These are phyloP conservation scores for Heliocidaris erythrogramma DNA, from an alignment of 35 echinoderm and acorn worm species.

Conservation along the genomic window DNA sequence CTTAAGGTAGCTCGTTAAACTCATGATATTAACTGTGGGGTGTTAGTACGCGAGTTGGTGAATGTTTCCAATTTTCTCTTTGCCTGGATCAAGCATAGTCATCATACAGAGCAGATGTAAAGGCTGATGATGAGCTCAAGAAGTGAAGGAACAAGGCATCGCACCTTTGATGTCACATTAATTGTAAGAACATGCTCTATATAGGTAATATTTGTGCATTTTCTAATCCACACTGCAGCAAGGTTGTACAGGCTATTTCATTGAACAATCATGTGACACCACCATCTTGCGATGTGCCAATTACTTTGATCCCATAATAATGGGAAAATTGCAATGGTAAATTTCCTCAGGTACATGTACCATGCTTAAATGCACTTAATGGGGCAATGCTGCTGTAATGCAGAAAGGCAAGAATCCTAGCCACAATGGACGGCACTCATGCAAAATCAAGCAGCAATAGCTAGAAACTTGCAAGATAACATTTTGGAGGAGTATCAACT, in stretches of 20 bases:
- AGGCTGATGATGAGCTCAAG: neutral
- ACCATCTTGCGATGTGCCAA: neutral
- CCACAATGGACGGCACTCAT: neutral
- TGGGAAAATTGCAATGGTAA: neutral
- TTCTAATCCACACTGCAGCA: neutral
- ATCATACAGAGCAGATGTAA: neutral
- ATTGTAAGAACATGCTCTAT: neutral
- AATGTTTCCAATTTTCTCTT: neutral
- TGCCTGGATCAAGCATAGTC: neutral
- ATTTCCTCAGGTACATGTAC: neutral
- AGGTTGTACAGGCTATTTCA: neutral
- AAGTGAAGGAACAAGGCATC: neutral
- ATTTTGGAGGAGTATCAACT: slow-evolving; percentile 6
- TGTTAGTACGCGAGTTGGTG: neutral
- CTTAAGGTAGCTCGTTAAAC: neutral
- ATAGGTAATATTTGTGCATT: no score
- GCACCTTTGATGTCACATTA: neutral
- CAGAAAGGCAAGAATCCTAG: neutral
- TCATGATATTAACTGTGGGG: neutral
- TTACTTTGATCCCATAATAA: neutral
- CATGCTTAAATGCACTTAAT: neutral
- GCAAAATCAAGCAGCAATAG: neutral
- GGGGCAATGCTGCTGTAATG: neutral
- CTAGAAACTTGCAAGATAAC: neutral
- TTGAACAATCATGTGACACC: neutral